Percentiles rank a stretch among this genome's conserved stretches.
These are phyloP conservation scores for Malurus alboscapulatus DNA, from an alignment of 2,113 vertebrate species.

Conservation along the genomic window DNA sequence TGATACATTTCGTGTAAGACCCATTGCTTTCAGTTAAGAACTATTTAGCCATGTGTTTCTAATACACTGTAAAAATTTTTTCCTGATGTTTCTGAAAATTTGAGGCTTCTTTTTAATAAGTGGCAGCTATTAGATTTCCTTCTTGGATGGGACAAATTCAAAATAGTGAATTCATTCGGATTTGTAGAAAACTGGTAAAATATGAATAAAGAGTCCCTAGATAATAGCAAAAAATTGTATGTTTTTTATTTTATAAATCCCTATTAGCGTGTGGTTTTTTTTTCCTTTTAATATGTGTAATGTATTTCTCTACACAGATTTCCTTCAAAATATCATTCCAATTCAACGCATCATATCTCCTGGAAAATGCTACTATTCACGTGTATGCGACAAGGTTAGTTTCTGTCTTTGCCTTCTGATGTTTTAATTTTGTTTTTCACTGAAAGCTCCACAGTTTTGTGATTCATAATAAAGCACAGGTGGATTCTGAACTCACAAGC, in stretches of 20 bases:
- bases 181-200: background rate
- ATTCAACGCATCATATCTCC: slow-evolving; percentile 80
- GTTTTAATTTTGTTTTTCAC: background rate
- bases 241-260: background rate
- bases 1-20: background rate
- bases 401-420: background rate
- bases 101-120: background rate
- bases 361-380: slow-evolving; percentile 80
- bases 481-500: background rate
- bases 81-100: background rate
- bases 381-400: slow-evolving; percentile 86
- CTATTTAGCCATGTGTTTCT: background rate
- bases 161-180: background rate
- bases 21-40: background rate
- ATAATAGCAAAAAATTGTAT: background rate
- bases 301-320: slow-evolving; percentile 74
- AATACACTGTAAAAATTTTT: background rate
- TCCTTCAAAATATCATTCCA: slow-evolving; percentile 87
- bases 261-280: background rate
- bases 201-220: background rate
- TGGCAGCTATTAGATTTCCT: background rate
- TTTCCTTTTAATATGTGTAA: background rate
- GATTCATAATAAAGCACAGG: background rate
- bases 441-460: background rate
- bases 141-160: background rate